These are phyloP conservation scores for Spermophilus dauricus DNA, from an alignment of 2,113 vertebrate species.

Conservation along the genomic window DNA sequence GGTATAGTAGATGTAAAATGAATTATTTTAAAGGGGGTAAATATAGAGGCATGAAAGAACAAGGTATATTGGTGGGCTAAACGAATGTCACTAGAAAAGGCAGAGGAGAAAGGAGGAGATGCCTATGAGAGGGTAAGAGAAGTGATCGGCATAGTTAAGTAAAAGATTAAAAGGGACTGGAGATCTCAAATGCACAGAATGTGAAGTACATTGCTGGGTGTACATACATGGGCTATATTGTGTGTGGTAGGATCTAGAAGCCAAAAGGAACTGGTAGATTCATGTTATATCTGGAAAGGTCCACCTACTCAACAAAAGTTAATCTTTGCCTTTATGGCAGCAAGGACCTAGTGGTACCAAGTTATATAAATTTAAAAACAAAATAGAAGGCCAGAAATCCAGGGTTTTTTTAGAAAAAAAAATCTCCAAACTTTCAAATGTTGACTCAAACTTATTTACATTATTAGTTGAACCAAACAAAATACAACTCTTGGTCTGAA, in stretches of 20 bases:
- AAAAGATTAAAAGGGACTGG: neutral
- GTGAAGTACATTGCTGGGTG: neutral
- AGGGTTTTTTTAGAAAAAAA: neutral
- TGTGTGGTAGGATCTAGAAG: neutral
- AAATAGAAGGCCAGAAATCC: neutral
- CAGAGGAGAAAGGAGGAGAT: neutral
- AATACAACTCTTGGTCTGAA: neutral
- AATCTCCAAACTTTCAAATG: conserved; percentile 21
- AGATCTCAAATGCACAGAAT: neutral
- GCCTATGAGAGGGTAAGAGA: neutral
- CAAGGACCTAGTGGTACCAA: neutral
- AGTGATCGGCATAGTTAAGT: neutral
- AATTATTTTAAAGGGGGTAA: neutral
- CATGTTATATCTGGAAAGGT: neutral
- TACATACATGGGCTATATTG: neutral
- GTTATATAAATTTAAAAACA: too few species aligned
- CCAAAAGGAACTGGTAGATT: neutral
- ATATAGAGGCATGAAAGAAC: neutral
- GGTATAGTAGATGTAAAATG: neutral
- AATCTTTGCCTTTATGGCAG: neutral
- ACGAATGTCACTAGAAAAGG: neutral
- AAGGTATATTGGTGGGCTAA: neutral
- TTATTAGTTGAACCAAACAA: neutral
- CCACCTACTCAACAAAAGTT: neutral
- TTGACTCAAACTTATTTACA: conserved; percentile 12